Evolutionary conservation across 1,140 invertebrate genomes (phyloP), one percentile per base, ranked within the genome.

Genomic region (Pseudomyrmex cubaensis): DNA sequence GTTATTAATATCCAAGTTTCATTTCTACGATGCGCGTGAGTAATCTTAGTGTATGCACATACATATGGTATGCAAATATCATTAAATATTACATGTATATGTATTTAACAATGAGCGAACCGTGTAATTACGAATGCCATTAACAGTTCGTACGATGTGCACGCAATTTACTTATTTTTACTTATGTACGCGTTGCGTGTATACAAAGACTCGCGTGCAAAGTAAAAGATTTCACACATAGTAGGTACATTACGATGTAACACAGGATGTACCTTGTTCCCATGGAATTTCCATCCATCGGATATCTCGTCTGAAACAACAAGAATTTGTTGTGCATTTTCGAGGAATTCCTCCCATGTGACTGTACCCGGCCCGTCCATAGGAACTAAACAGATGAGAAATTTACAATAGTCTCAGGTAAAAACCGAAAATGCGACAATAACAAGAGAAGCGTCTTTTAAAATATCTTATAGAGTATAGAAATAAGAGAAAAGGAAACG

Each of bases 351-450:
- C 35, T 94, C 94, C 94, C 94, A 94, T 22, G 91, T 93, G 0
- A 94, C 69, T 5, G 93, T 93, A n/a, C 93, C 94, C 54, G 90
- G 84, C 35, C 92, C 93, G n/a, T 94, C 92, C 93, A 94, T 94
- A 3, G 22, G 17, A 46, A 10, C 62, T 52, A 84, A 46, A 85
- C 52, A 73, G n/a, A 54, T 44, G 67, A 54, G 66, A 35, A 35
- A 35, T 35, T 35, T 35, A 7, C 35, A 35, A 35, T 7, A 35
- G 35, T 35, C 5, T 35, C 35, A 35, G 5, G 5, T 35, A 35
- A 35, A 35, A 7, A 5, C 5, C 35, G 35, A 35, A 35, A 7
- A 35, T 0, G 5, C 35, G 35, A 35, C 35, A 35, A 35, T 35
- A 35, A 35, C 35, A 35, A 35, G 5, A 35, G n/a, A n/a, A 35